A percentile compares a stretch with the other conserved stretches of the same genome.
These are phyloP conservation scores for Lasioglossum lativentre DNA, from an alignment of 2,888 invertebrate genomes.

Conservation along the genomic window DNA sequence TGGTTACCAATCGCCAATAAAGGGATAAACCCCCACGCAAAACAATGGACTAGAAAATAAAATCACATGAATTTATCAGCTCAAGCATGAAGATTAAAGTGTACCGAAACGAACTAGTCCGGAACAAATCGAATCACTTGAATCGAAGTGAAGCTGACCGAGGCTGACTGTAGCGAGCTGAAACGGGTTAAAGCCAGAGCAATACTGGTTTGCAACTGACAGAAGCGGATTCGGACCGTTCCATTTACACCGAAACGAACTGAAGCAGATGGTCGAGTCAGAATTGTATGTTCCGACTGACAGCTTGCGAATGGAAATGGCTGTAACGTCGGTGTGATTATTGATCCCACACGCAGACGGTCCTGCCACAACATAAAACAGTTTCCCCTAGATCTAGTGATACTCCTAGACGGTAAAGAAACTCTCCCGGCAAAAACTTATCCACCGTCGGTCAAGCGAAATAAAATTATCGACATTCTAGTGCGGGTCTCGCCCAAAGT, in stretches of 20 bases:
- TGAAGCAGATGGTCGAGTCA: not conserved
- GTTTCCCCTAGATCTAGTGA: not conserved
- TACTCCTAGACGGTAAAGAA: conserved; percentile 30
- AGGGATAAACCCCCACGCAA: not conserved
- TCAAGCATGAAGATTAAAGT: not conserved
- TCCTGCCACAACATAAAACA: conserved; percentile 22
- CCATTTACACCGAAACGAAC: not conserved
- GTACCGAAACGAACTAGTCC: not conserved
- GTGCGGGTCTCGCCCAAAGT: not conserved
- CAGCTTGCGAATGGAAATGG: not conserved
- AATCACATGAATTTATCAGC: not conserved
- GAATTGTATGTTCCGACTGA: not conserved
- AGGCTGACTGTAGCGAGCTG: not conserved
- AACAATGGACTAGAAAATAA: not conserved
- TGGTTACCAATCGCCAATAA: not conserved
- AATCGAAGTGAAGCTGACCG: not conserved
- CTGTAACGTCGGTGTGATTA: not conserved
- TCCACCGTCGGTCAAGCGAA: not conserved
- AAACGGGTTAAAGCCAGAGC: not conserved
- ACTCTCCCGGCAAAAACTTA: not conserved
- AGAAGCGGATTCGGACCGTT: not conserved
- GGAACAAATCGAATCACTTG: not conserved
- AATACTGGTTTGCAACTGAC: not conserved
- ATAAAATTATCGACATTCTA: not conserved
- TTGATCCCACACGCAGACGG: conserved; percentile 18